phyloP scores from a whole-genome alignment of 2,888 invertebrate species.

The Sinopyrophorus schimmeli region DNA sequence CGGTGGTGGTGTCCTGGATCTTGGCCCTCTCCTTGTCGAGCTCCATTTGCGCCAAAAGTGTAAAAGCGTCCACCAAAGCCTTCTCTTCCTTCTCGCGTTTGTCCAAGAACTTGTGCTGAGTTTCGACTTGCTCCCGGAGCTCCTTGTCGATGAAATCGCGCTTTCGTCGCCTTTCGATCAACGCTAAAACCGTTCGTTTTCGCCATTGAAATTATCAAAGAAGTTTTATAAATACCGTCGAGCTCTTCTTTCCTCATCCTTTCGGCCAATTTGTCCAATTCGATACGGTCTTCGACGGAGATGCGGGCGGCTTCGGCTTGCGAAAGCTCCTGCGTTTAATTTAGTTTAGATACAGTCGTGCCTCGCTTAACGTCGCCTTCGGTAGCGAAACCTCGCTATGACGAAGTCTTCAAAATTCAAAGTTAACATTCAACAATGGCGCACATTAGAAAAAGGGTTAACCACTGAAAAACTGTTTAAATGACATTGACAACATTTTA shows the following conservation, averaged over 20 bases:
- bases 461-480: too few species aligned
- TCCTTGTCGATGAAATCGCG: conserved; percentile 43
- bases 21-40: conserved; percentile 44
- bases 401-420: too few species aligned
- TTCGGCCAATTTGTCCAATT: conserved; percentile 43
- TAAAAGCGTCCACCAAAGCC: conserved; percentile 46
- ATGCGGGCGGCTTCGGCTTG: conserved; percentile 43
- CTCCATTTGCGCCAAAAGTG: conserved; percentile 44
- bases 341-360: too few species aligned
- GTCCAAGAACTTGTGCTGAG: conserved; percentile 42
- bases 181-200: conserved; percentile 15
- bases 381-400: too few species aligned
- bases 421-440: too few species aligned
- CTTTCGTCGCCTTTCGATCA: conserved; percentile 36
- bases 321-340: conserved; percentile 43
- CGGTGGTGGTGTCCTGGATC: conserved; percentile 36
- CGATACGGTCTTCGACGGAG: conserved; percentile 44
- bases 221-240: conserved; percentile 37
- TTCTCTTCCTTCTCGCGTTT: conserved; percentile 48
- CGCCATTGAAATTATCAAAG: background rate
- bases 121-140: conserved; percentile 46
- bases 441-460: too few species aligned
- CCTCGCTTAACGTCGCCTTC: too few species aligned
- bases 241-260: conserved; percentile 46
- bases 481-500: too few species aligned